Percentiles rank a stretch among this genome's conserved stretches.
phyloP scores from a whole-genome alignment of 2,797 vertebrate genomes.

The Hydrophis major region DNA sequence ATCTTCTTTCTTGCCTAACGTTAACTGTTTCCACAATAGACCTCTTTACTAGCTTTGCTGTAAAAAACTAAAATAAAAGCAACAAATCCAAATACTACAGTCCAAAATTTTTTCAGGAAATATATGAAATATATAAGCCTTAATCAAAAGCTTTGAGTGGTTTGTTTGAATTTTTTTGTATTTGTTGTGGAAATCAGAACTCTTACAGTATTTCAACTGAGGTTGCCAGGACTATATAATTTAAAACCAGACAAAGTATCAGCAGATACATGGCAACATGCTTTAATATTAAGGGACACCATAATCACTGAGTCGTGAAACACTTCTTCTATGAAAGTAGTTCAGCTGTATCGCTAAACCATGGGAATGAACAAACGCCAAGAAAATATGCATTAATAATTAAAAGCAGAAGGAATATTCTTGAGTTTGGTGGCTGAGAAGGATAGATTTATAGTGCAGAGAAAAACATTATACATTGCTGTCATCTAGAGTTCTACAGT shows the following conservation, averaged over 20 bases:
- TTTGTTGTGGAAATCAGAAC: not conserved
- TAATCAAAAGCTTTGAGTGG: not conserved
- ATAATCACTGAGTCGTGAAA: not conserved
- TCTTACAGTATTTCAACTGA: not conserved
- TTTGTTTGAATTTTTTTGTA: not conserved
- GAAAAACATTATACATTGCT: not conserved
- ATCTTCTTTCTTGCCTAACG: not conserved
- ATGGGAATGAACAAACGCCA: not conserved
- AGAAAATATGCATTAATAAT: not conserved
- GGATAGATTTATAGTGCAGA: not conserved
- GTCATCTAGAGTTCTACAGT: not conserved
- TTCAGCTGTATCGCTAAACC: not conserved
- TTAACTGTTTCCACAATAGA: not conserved
- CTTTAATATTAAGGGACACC: not conserved
- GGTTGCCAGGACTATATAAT: not conserved
- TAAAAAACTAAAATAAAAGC: not conserved
- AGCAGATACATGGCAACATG: not conserved
- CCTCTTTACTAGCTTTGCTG: not conserved
- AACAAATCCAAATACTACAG: not conserved
- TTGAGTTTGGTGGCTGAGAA: not conserved
- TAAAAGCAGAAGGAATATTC: not conserved
- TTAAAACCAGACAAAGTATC: not conserved
- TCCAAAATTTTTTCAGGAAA: not conserved
- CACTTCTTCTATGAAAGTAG: not conserved
- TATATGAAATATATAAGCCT: not conserved